phyloP scores from a whole-genome alignment of 2,888 invertebrate genomes.

The Melipona bicolor region DNA sequence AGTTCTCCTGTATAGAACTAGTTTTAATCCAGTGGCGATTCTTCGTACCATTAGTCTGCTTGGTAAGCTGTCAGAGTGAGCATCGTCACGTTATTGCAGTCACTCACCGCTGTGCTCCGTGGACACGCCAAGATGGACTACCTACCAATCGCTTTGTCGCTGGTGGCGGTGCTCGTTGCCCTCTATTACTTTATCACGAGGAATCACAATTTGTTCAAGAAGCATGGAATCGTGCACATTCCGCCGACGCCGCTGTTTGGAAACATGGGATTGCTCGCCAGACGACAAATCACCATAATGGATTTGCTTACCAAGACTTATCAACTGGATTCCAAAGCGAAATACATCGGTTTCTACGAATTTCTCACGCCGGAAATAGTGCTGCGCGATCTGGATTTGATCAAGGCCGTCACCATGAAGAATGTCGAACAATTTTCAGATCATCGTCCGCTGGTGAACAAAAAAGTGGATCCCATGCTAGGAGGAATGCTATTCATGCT shows the following conservation, averaged over 20 bases:
- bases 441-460: conserved; percentile 68
- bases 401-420: conserved; percentile 75
- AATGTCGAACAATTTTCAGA: conserved; percentile 65
- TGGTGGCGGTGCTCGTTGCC: neutral
- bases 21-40: too few relatives aligned
- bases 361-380: conserved; percentile 70
- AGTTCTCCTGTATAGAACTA: neutral
- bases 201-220: neutral
- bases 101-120: too few relatives aligned
- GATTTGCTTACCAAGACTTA: conserved; percentile 16
- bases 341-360: conserved; percentile 73
- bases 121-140: neutral
- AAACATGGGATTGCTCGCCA: conserved; percentile 63
- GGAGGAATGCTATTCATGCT: conserved; percentile 67
- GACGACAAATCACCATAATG: conserved; percentile 70
- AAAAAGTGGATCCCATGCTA: conserved; percentile 61
- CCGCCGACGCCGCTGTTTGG: conserved; percentile 24
- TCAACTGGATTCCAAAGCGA: conserved; percentile 60
- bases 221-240: neutral
- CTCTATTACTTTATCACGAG: conserved; percentile 27
- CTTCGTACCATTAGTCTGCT: neutral
- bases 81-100: neutral
- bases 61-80: too few relatives aligned
- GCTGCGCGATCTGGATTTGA: conserved; percentile 76
- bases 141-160: neutral